Conservation (phyloP, 2,113 vertebrate species). For the Cichladusa arquata region DNA sequence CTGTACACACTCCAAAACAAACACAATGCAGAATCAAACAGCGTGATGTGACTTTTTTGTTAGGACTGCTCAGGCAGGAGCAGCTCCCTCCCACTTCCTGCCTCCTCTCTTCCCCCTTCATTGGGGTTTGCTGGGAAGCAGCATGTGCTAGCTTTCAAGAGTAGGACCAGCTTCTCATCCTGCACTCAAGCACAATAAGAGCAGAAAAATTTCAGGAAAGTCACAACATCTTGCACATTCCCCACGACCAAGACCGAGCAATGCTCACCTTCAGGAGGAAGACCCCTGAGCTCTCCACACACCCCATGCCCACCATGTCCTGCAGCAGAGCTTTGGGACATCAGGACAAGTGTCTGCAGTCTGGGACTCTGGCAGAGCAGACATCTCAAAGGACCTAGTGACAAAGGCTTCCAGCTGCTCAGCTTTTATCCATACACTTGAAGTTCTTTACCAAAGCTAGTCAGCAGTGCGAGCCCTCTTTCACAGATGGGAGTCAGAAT, state of each 20-base stretch:
- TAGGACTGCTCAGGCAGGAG: neutral
- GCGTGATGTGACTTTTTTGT: neutral
- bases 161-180: neutral
- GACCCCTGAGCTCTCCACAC: neutral
- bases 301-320: fast-evolving
- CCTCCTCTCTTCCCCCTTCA: neutral
- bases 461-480: neutral
- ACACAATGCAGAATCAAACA: neutral
- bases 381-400: neutral
- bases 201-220: neutral
- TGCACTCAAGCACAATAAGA: neutral
- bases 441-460: neutral
- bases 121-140: neutral
- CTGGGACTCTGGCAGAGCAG: neutral
- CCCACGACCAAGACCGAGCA: fast-evolving
- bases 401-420: neutral
- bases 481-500: neutral
- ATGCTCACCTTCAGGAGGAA: neutral
- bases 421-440: neutral
- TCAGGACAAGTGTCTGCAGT: neutral
- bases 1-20: conserved; percentile 3
- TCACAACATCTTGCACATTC: neutral
- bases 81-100: neutral
- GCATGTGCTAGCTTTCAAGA: neutral
- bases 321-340: neutral